Percentiles rank a stretch among this genome's conserved stretches.
Evolutionary conservation across 2,797 vertebrate genomes (phyloP).

Genomic region (Channallabes apus): DNA sequence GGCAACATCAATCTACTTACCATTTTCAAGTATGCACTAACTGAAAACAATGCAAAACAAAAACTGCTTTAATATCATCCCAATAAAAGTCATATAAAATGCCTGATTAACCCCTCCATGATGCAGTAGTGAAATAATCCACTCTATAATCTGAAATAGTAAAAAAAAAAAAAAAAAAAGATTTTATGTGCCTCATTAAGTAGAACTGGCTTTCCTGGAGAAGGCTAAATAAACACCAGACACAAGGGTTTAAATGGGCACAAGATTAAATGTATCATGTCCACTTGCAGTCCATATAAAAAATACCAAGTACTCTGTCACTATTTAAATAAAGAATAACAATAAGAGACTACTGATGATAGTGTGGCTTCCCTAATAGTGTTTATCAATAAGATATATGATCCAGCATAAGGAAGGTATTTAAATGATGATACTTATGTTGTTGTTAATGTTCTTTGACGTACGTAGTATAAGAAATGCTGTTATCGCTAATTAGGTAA

Average conservation of each 20-base stretch:
- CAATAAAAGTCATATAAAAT: not conserved
- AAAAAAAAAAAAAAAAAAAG: not conserved
- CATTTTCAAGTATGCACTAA: not conserved
- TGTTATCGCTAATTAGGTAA: not conserved
- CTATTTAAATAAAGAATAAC: not conserved
- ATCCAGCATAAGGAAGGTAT: not conserved
- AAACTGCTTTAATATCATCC: not conserved
- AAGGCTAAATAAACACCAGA: not conserved
- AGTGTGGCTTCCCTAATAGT: not conserved
- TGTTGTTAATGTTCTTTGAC: not conserved
- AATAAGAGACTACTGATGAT: not conserved
- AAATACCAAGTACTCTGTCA: not conserved
- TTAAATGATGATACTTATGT: not conserved
- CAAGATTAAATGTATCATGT: not conserved
- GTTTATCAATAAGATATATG: not conserved
- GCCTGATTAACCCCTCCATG: not conserved
- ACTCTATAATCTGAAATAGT: not conserved
- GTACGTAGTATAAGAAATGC: not conserved
- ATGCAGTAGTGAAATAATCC: not conserved
- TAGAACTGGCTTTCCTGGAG: not conserved
- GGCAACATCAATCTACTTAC: not conserved
- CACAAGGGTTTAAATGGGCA: not conserved
- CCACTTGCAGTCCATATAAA: not conserved
- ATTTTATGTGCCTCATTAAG: not conserved
- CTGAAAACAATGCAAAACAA: not conserved